phyloP scores from a whole-genome alignment of 1,140 invertebrate species.

The Drosophila eugracilis region DNA sequence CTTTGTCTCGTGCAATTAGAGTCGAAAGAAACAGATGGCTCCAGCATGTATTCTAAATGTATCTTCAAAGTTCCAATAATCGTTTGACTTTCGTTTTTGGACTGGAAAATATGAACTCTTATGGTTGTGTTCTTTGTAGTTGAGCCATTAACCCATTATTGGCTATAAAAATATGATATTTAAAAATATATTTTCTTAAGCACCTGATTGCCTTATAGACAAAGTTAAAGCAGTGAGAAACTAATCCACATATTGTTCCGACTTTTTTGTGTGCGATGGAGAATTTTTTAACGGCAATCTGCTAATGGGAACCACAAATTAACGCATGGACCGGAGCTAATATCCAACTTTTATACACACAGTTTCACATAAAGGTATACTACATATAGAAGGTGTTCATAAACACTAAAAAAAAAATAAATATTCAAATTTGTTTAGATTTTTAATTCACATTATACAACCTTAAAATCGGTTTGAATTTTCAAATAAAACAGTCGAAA shows the following conservation, averaged over 20 bases:
- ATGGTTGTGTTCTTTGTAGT: background rate
- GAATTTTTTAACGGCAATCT: constrained; percentile 34
- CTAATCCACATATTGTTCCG: constrained; percentile 16
- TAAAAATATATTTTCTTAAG: background rate
- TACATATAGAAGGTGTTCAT: constrained; percentile 16
- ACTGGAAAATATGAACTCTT: background rate
- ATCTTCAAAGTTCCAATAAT: background rate
- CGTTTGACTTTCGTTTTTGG: background rate
- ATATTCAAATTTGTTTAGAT: constrained; percentile 30
- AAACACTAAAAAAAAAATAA: constrained; percentile 30
- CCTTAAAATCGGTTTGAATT: constrained; percentile 26
- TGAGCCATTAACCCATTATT: background rate
- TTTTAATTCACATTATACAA: constrained; percentile 26
- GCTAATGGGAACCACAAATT: constrained; percentile 55
- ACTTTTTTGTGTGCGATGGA: constrained; percentile 9
- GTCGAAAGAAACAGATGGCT: constrained; percentile 13
- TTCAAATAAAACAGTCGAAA: constrained; percentile 33
- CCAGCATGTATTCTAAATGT: constrained; percentile 13
- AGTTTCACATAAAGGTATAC: background rate
- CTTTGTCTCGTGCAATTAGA: constrained; percentile 21
- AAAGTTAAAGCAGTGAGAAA: constrained; percentile 14
- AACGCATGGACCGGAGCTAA: constrained; percentile 18
- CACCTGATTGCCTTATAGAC: constrained; percentile 16
- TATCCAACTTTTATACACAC: constrained; percentile 7
- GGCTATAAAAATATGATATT: constrained; percentile 1